phyloP scores from a whole-genome alignment of 1,140 invertebrate species.

The Lasaia peninsularis region DNA sequence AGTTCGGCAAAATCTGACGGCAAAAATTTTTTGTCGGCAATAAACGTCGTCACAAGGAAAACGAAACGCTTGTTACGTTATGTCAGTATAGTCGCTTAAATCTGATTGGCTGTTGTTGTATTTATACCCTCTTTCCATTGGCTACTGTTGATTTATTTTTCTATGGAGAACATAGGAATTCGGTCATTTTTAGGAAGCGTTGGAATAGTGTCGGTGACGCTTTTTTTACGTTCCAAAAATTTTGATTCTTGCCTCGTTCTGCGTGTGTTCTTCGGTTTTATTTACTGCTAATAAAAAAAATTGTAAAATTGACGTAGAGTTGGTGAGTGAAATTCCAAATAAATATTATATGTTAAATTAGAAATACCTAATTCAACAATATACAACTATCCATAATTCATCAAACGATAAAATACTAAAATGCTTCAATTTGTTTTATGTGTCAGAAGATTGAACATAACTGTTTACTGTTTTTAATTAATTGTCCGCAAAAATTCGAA shows the following conservation, averaged over 20 bases:
- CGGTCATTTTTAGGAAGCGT: constrained; percentile 45
- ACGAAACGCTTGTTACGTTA: constrained; percentile 46
- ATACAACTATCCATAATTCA: background rate
- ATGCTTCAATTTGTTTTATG: constrained; percentile 36
- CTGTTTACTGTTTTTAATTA: background rate
- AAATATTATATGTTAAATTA: constrained; percentile 6
- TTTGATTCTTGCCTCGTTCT: constrained; percentile 61
- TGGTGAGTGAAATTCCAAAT: constrained; percentile 48
- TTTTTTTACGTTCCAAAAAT: constrained; percentile 62
- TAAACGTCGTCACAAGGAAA: constrained; percentile 29
- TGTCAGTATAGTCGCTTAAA: constrained; percentile 15
- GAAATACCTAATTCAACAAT: background rate
- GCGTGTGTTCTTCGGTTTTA: constrained; percentile 46
- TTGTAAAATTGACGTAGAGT: constrained; percentile 59
- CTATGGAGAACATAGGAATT: constrained; percentile 48
- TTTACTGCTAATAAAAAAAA: constrained; percentile 48
- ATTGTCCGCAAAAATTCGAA: no score
- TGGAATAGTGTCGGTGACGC: constrained; percentile 46
- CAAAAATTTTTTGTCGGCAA: constrained; percentile 41
- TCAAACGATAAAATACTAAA: constrained; percentile 17
- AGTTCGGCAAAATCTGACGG: constrained; percentile 47
- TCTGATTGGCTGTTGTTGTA: constrained; percentile 32
- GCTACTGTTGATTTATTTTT: constrained; percentile 25
- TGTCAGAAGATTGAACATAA: constrained; percentile 7
- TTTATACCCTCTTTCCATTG: constrained; percentile 32